phyloP scores from a whole-genome alignment of 2,797 vertebrate species.

The Phyllotis vaccarum region DNA sequence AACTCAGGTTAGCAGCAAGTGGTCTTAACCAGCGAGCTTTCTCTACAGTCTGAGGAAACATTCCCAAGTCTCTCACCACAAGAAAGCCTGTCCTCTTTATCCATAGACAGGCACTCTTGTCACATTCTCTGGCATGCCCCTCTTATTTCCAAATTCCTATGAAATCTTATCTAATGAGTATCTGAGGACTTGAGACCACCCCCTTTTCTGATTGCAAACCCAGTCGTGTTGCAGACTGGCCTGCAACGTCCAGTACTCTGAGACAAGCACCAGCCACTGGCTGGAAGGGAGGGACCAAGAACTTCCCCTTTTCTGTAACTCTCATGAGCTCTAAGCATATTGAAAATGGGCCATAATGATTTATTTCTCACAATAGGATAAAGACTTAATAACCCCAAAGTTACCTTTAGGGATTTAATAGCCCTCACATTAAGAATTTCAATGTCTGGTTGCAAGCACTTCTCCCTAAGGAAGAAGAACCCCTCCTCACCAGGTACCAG shows the following conservation, averaged over 20 bases:
- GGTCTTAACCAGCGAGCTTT: not conserved
- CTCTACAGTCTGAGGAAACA: not conserved
- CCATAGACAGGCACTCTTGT: not conserved
- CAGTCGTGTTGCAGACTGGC: not conserved
- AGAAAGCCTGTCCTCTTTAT: not conserved
- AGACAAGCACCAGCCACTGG: not conserved
- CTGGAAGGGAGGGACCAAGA: not conserved
- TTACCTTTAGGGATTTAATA: too few species aligned
- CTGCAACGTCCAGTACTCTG: too few species aligned
- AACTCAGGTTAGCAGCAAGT: not conserved
- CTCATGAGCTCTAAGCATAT: not conserved
- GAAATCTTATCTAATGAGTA: not conserved
- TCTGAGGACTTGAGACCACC: not conserved
- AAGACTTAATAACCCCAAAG: too few species aligned
- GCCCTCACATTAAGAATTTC: fast-evolving
- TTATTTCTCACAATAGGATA: not conserved
- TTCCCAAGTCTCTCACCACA: not conserved
- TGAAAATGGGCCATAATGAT: not conserved
- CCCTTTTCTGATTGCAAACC: not conserved
- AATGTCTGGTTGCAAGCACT: not conserved
- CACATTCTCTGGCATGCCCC: not conserved
- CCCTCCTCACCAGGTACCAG: not conserved
- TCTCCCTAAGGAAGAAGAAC: not conserved
- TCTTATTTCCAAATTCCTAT: not conserved
- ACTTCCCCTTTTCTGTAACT: not conserved